These are phyloP conservation scores for Vollenhovia emeryi DNA, from an alignment of 1,140 invertebrate genomes.

Conservation along the genomic window DNA sequence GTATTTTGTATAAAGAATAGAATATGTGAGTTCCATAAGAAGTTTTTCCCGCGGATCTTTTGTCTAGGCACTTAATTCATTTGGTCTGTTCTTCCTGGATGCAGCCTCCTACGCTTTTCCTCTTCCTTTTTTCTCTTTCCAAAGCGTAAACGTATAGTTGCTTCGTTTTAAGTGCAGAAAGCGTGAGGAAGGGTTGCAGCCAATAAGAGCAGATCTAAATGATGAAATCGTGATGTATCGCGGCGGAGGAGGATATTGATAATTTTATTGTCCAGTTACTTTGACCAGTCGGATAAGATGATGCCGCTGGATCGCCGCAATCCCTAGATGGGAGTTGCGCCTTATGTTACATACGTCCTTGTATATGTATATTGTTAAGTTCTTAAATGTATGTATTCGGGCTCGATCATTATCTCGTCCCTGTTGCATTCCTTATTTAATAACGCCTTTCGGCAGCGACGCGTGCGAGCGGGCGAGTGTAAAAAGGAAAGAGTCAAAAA, in stretches of 20 bases:
- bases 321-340: conserved; percentile 1
- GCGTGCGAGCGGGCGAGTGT: background rate
- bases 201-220: conserved; percentile 8
- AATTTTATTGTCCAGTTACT: conserved; percentile 33
- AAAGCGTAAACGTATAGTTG: conserved; percentile 30
- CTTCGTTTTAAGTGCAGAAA: conserved; percentile 37
- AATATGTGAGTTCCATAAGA: conserved; percentile 25
- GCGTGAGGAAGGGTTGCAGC: background rate
- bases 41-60: conserved; percentile 2
- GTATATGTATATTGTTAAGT: conserved; percentile 55
- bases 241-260: conserved; percentile 10
- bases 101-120: background rate
- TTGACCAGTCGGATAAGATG: conserved; percentile 6
- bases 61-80: background rate
- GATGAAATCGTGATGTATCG: background rate
- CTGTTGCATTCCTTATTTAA: conserved; percentile 23
- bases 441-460: background rate
- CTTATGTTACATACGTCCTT: conserved; percentile 54
- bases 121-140: conserved; percentile 44
- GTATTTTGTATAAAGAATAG: conserved; percentile 28
- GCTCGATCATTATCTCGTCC: background rate
- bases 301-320: background rate
- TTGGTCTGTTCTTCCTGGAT: conserved; percentile 11
- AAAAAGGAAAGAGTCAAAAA: background rate
- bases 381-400: conserved; percentile 45